Conservation (phyloP, 1,140 invertebrate genomes). For the Popillia japonica region DNA sequence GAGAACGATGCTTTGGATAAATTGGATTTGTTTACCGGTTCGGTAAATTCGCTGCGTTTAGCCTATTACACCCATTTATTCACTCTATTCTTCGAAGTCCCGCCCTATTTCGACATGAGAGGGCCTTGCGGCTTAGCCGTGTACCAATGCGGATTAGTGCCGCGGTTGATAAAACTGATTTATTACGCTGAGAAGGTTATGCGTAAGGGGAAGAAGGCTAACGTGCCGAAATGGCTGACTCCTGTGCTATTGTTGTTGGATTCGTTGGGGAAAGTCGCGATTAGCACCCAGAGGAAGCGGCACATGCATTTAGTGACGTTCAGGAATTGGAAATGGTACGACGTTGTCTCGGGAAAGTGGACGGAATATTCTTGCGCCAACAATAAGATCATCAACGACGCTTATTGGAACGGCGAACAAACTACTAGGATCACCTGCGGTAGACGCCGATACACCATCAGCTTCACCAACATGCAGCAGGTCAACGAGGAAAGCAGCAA, state of each 20-base stretch:
- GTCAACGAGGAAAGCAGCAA: constrained; percentile 85
- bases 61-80: constrained; percentile 70
- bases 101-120: constrained; percentile 73
- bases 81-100: constrained; percentile 80
- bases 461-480: constrained; percentile 85
- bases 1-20: neutral
- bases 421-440: constrained; percentile 78
- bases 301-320: constrained; percentile 74
- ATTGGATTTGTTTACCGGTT: constrained; percentile 41
- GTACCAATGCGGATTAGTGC: constrained; percentile 64
- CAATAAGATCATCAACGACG: constrained; percentile 84
- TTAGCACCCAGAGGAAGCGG: constrained; percentile 74
- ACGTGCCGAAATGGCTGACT: constrained; percentile 81
- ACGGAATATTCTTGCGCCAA: constrained; percentile 77
- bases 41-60: constrained; percentile 48
- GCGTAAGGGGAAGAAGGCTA: constrained; percentile 10
- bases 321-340: constrained; percentile 87
- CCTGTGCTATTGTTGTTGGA: constrained; percentile 82
- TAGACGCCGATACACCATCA: constrained; percentile 79
- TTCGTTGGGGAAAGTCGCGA: constrained; percentile 81
- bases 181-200: constrained; percentile 58
- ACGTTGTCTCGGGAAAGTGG: constrained; percentile 84
- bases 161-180: constrained; percentile 67
- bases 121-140: constrained; percentile 71
- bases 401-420: constrained; percentile 80